These are phyloP conservation scores for Penelope pileata DNA, from an alignment of 2,113 vertebrate species.

Conservation along the genomic window DNA sequence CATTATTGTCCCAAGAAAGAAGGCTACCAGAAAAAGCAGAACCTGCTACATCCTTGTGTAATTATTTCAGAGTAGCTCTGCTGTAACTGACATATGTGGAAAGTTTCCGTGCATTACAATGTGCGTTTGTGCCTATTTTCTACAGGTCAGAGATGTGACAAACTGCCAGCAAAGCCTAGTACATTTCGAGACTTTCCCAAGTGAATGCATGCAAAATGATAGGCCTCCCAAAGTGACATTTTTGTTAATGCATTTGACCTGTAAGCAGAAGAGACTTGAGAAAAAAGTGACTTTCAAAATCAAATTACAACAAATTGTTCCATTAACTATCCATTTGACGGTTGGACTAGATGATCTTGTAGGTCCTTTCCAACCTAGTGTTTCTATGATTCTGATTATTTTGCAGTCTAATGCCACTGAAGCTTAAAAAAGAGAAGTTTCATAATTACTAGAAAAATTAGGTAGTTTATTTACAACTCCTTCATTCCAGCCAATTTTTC, in stretches of 20 bases:
- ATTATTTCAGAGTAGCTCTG: not conserved
- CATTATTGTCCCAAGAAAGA: not conserved
- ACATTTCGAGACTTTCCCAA: not conserved
- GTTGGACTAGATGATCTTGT: too few species aligned
- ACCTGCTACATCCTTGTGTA: not conserved
- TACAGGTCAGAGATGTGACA: not conserved
- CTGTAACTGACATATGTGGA: not conserved
- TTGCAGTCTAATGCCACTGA: not conserved
- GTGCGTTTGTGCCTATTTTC: not conserved
- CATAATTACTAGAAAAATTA: not conserved
- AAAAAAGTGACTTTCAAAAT: not conserved
- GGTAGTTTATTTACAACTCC: not conserved
- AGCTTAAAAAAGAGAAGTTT: not conserved
- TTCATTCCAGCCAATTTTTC: not conserved
- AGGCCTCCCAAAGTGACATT: not conserved
- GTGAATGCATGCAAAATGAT: not conserved
- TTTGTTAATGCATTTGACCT: not conserved
- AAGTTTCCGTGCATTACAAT: not conserved
- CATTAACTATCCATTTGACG: too few species aligned
- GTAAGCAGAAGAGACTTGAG: not conserved
- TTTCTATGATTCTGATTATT: too few species aligned
- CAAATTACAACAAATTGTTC: not conserved
- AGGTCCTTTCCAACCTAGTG: too few species aligned
- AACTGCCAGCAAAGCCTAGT: not conserved
- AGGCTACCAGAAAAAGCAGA: not conserved